These are phyloP conservation scores for Bombyx huttoni DNA, from an alignment of 2,888 invertebrate species.

Conservation along the genomic window DNA sequence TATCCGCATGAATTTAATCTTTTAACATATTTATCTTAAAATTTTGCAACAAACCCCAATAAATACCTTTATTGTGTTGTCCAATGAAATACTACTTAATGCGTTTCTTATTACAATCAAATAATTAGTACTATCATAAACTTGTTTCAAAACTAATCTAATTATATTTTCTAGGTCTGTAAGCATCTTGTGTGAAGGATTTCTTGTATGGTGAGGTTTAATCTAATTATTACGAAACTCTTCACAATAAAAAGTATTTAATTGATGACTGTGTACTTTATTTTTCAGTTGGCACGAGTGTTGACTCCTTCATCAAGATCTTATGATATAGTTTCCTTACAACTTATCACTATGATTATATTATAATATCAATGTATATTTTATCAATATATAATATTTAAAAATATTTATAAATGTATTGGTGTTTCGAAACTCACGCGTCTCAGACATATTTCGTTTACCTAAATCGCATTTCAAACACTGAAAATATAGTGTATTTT, in stretches of 20 bases:
- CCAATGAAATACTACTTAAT: neutral
- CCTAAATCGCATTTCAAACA: constrained; percentile 27
- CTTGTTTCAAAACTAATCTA: neutral
- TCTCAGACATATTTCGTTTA: constrained; percentile 34
- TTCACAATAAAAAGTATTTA: neutral
- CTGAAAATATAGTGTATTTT: constrained; percentile 56
- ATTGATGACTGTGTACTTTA: constrained; percentile 11
- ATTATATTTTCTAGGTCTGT: constrained; percentile 57
- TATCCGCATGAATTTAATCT: neutral
- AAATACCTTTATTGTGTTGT: neutral
- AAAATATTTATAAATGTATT: constrained; percentile 10
- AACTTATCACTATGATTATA: constrained; percentile 12
- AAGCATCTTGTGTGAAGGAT: constrained; percentile 36
- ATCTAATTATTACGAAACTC: too few species aligned
- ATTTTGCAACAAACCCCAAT: neutral
- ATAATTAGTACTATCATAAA: neutral
- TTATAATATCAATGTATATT: neutral
- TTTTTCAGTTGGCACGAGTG: constrained; percentile 27
- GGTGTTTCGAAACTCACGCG: constrained; percentile 34
- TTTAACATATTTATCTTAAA: neutral
- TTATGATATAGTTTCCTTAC: constrained; percentile 28
- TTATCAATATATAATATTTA: neutral
- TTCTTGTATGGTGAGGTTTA: constrained; percentile 20
- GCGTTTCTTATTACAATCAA: neutral
- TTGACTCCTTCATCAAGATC: constrained; percentile 27